These are phyloP conservation scores for Thalassophryne amazonica DNA, from an alignment of 2,797 vertebrate species.

Conservation along the genomic window DNA sequence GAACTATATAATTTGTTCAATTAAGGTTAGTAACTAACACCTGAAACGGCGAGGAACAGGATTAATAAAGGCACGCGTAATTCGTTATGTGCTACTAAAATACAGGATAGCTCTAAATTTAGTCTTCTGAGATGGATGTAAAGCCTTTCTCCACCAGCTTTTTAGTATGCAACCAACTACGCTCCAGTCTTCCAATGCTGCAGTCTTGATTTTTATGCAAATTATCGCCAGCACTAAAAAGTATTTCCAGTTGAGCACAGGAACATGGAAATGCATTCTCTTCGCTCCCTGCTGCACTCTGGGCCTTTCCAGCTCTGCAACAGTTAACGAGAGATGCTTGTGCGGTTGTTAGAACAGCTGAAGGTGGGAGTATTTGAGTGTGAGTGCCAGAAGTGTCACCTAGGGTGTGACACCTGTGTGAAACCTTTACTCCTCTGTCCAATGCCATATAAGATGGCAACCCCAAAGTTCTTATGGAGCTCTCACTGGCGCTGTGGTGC, in stretches of 20 bases:
- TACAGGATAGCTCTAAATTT: slow-evolving; percentile 28
- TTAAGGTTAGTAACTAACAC: not conserved
- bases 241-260: not conserved
- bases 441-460: too few relatives aligned
- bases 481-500: too few relatives aligned
- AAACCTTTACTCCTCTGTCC: too few relatives aligned
- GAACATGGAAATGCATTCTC: not conserved
- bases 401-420: not conserved
- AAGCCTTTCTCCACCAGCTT: slow-evolving; percentile 1
- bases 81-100: not conserved
- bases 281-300: not conserved
- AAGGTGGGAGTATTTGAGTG: not conserved
- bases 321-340: slow-evolving; percentile 6
- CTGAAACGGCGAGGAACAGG: not conserved
- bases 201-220: slow-evolving; percentile 5
- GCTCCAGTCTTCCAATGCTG: slow-evolving; percentile 15
- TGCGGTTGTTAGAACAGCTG: not conserved
- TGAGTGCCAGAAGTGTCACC: too few relatives aligned
- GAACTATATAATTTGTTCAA: not conserved
- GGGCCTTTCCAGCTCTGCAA: not conserved
- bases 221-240: slow-evolving; percentile 7
- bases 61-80: not conserved
- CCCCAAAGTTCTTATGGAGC: too few relatives aligned
- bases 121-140: slow-evolving; percentile 15
- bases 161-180: slow-evolving; percentile 14